These are phyloP conservation scores for Seladonia tumulorum DNA, from an alignment of 2,888 invertebrate genomes.

Conservation along the genomic window DNA sequence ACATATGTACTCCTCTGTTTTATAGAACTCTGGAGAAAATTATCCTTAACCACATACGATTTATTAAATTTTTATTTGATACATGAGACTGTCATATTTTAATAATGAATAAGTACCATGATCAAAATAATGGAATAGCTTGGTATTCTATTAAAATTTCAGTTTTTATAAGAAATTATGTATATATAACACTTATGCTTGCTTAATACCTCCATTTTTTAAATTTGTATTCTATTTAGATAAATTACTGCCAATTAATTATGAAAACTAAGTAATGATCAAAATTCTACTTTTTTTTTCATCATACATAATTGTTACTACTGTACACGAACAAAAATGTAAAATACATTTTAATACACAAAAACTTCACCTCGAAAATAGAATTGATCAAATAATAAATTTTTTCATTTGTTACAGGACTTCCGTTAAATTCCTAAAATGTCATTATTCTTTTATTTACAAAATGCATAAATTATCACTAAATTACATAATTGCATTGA, in stretches of 20 bases:
- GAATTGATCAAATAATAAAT: neutral
- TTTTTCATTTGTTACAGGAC: neutral
- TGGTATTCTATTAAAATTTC: no score
- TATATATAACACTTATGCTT: neutral
- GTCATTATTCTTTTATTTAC: neutral
- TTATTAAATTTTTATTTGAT: slow-evolving; percentile 1
- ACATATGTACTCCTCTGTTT: neutral
- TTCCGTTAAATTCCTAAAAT: neutral
- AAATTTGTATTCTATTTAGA: neutral
- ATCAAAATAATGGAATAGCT: neutral
- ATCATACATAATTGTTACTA: neutral
- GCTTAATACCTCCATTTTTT: slow-evolving; percentile 5
- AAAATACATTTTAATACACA: neutral
- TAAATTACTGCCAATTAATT: neutral
- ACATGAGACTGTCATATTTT: neutral
- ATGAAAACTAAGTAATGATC: neutral
- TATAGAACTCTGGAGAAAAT: neutral
- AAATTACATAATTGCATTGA: neutral
- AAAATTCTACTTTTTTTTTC: neutral
- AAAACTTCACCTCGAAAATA: neutral
- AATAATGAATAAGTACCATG: neutral
- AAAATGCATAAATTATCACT: neutral
- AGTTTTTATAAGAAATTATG: neutral
- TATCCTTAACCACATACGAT: neutral
- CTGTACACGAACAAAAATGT: neutral